Conservation (phyloP, 1,140 invertebrate genomes). For the Lepeophtheirus salmonis region DNA sequence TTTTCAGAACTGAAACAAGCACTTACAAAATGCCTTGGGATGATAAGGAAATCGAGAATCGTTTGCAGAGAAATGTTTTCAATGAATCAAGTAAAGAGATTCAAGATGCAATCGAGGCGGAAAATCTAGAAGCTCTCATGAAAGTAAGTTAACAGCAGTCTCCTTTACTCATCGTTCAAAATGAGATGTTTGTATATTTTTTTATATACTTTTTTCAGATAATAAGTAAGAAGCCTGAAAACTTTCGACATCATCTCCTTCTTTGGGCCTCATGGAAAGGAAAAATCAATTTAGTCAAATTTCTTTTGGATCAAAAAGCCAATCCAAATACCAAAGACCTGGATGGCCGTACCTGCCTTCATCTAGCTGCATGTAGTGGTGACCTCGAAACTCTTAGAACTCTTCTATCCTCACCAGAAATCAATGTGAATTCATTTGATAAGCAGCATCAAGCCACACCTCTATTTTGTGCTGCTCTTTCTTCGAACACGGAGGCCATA, state of each 20-base stretch:
- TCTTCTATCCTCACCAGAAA: not conserved
- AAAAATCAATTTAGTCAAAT: not conserved
- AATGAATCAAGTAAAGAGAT: no score
- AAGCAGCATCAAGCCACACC: slow-evolving; percentile 11
- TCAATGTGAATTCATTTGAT: slow-evolving; percentile 9
- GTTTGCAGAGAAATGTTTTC: no score
- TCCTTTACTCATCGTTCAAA: no score
- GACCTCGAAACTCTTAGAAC: not conserved
- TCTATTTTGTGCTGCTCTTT: slow-evolving; percentile 5
- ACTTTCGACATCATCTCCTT: not conserved
- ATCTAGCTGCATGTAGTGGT: not conserved
- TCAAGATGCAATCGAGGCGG: no score
- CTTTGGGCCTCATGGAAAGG: slow-evolving; percentile 8
- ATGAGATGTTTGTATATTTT: no score
- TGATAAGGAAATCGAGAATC: no score
- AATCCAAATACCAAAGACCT: slow-evolving; percentile 1
- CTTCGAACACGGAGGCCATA: not conserved
- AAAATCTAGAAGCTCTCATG: no score
- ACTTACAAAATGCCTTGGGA: no score
- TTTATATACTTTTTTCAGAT: no score
- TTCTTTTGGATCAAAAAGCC: slow-evolving; percentile 1
- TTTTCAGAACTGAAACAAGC: no score
- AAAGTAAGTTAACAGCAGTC: no score
- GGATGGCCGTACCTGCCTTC: slow-evolving; percentile 5
- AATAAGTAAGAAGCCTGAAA: not conserved